A percentile compares a stretch with the other conserved stretches of the same genome.
Evolutionary conservation across 2,888 invertebrate genomes (phyloP).

Genomic region (Portevinia maculata): DNA sequence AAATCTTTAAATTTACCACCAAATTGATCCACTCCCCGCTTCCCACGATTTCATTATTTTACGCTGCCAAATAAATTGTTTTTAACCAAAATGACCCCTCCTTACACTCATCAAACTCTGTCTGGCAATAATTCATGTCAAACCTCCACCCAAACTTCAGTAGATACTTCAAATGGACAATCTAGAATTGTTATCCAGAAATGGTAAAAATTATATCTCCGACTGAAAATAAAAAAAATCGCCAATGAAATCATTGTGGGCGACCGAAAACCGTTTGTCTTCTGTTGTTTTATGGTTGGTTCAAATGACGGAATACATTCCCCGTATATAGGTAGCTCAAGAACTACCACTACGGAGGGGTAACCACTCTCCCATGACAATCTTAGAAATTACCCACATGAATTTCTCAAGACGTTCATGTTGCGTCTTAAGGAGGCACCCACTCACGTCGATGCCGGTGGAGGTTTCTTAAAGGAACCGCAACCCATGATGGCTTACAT

Average conservation of each 20-base stretch:
- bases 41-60: constrained; percentile 58
- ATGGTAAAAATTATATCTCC: constrained; percentile 35
- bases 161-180: constrained; percentile 42
- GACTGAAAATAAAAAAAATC: constrained; percentile 32
- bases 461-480: constrained; percentile 54
- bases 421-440: constrained; percentile 65
- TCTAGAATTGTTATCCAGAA: constrained; percentile 32
- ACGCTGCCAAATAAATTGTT: constrained; percentile 45
- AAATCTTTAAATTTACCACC: constrained; percentile 44
- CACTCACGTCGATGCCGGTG: constrained; percentile 40
- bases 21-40: constrained; percentile 49
- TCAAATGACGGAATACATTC: constrained; percentile 26
- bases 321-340: constrained; percentile 3
- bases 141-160: constrained; percentile 22
- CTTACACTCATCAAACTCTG: constrained; percentile 7
- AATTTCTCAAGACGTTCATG: constrained; percentile 60
- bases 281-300: constrained; percentile 58
- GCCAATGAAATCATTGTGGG: constrained; percentile 67
- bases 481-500: constrained; percentile 41
- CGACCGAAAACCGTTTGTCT: constrained; percentile 53
- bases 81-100: constrained; percentile 36
- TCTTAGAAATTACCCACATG: constrained; percentile 67
- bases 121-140: constrained; percentile 40
- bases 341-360: constrained; percentile 38
- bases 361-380: constrained; percentile 71